phyloP scores from a whole-genome alignment of 2,797 vertebrate genomes.

The Sebastes minor region DNA sequence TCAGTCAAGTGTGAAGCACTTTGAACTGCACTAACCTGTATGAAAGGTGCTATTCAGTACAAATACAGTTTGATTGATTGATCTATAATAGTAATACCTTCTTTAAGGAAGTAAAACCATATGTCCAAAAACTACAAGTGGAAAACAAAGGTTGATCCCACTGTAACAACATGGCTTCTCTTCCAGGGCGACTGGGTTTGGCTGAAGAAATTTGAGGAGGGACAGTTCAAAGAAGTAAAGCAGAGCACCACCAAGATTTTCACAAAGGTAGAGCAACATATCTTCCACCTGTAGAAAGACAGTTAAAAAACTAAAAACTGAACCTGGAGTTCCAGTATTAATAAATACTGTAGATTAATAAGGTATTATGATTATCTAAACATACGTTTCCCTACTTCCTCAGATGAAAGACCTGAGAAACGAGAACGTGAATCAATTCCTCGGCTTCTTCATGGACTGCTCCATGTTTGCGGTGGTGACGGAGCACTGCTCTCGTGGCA shows the following conservation, averaged over 20 bases:
- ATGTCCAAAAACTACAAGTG: too few relatives aligned
- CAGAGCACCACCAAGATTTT: conserved; percentile 86
- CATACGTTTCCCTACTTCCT: not conserved
- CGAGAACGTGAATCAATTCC: conserved; percentile 87
- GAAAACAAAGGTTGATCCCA: not conserved
- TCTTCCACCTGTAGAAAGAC: not conserved
- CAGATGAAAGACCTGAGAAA: conserved; percentile 90
- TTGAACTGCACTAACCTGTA: too few relatives aligned
- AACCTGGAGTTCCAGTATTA: not conserved
- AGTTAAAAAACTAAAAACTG: not conserved
- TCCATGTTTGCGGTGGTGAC: conserved; percentile 85
- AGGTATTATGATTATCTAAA: not conserved
- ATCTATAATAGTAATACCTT: not conserved
- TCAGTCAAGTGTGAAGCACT: too few relatives aligned
- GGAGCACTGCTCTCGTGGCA: conserved; percentile 88
- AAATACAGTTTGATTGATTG: not conserved
- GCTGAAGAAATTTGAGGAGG: conserved; percentile 88
- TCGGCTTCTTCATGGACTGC: conserved; percentile 85
- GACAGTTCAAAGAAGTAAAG: conserved; percentile 80
- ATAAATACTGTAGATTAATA: not conserved
- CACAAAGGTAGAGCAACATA: conserved; percentile 83
- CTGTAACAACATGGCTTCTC: not conserved
- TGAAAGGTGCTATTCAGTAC: too few relatives aligned
- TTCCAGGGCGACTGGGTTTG: conserved; percentile 92
- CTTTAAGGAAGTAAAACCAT: not conserved